Base-by-base conservation (phyloP, 2,888 invertebrate genomes). In the Tiphia femorata region DNA sequence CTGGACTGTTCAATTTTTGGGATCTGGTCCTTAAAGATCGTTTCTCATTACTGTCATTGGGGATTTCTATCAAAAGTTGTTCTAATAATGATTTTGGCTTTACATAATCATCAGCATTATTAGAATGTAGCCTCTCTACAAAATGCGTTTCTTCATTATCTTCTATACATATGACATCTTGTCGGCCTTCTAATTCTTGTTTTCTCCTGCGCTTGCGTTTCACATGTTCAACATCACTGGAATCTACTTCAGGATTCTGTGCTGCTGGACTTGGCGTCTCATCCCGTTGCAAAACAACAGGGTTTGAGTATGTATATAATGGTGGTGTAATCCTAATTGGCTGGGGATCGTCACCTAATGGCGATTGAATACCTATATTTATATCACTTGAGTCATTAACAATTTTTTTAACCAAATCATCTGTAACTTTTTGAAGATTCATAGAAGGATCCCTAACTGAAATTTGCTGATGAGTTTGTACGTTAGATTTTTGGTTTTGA, bases 21-120 rank as follows among this genome's bases (percentile, higher is more conserved):
- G 83, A 82, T 47, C 82, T 72, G 38, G 75, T 84, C 56, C 77
- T 84, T 78, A 58, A 67, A 47, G 72, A 86, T 80, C 59, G 87
- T 75, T 87, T 88, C 59, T 85, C 86, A 48, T 83, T 83, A 70
- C 86, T 86, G 46, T 88, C 87, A 58, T 87, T 85, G 3, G 95
- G 95, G 70, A 95, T 95, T 81, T 95, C 95, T 71, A 95, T 95
- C 1, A 94, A 86, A 71, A 95, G 87, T 78, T 94, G 94, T 76
- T 93, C 92, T 35, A 93, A 84, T 43, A 91, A 79, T 49, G 90
- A 90, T 55, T 85, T 84, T 2, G 77, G 72, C 10, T 79, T 70
- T 25, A 80, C 81, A 40, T 77, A 82, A 14, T 82, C 82, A 2
- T 82, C 82, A 6, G 75, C 61, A 47, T 67, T 79, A 35, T 77